Evolutionary conservation across 53 echinoderm and acorn worm genomes (phyloP), one percentile per base, ranked within the genome.

Genomic region (Pentamera pediparva): DNA sequence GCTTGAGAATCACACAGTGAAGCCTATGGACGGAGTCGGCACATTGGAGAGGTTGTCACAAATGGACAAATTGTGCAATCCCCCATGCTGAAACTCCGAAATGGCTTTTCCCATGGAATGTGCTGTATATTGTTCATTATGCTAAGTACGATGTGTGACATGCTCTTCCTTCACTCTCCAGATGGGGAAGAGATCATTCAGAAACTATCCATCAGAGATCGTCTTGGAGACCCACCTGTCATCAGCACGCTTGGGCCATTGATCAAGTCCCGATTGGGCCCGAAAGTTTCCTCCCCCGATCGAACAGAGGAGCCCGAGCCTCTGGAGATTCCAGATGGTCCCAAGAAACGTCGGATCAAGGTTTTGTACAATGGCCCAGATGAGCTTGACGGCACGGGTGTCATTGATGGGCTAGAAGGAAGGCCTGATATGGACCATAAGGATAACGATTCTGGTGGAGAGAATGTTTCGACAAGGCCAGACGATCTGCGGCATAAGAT

Each of bases 211-310:
- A 79, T 92, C 32, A 61, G 84, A 47, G 81, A 85, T 34, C 70
- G 92, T 22, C 82, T 92, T 36, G 92, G 87, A 19, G 80, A 76
- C 17, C 55, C 56, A 31, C 56, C 83, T 20, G 55, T 58, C n/a
- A 75, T 45, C 47, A 60, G 57, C 17, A 84, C 73, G 19, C 79
- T 73, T 7, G 65, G 86, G 36, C 75, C 78, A 15, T 92, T 89
- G 7, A 54, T 89, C 8, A 89, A 89, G 60, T 89, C 89, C 13
- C 84, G 89, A 25, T 81, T 89, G 39, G 89, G 89, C 51, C 82
- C 82, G 4, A 69, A 81, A 22, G 81, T 73, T 33, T 37, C 81
- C 12, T 34, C 62, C 4, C 37, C 75, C 6, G 70, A 65, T 25
- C 64, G 24, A n/a, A 27, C 56, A 26, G 60, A 76, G 18, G 59